A percentile compares a stretch with the other conserved stretches of the same genome.
These are phyloP conservation scores for Drosophila greeni DNA, from an alignment of 2,888 invertebrate genomes.

Conservation along the genomic window DNA sequence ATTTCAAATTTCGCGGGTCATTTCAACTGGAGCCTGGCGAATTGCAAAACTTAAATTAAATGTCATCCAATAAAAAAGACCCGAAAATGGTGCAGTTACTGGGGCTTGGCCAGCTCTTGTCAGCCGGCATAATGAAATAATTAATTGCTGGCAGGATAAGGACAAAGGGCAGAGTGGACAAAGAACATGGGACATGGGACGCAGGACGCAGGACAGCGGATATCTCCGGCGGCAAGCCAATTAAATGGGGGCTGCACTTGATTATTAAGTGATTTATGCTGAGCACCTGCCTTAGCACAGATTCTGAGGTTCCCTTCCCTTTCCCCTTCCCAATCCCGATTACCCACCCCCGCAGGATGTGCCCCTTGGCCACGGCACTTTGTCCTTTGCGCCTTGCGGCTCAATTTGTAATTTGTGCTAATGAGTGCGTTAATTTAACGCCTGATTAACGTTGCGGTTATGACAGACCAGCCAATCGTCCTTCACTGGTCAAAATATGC, in stretches of 20 bases:
- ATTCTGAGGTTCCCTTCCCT: not conserved
- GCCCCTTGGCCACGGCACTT: constrained; percentile 30
- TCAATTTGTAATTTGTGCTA: constrained; percentile 70
- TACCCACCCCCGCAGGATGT: not conserved
- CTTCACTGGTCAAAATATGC: constrained; percentile 4
- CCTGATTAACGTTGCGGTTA: constrained; percentile 66
- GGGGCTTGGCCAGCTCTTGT: constrained; percentile 45
- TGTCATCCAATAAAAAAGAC: constrained; percentile 42
- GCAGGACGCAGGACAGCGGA: constrained; percentile 14
- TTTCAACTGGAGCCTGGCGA: constrained; percentile 61
- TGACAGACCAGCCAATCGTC: not conserved
- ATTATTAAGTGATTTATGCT: constrained; percentile 72
- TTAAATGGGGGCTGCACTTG: constrained; percentile 66
- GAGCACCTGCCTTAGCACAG: constrained; percentile 63
- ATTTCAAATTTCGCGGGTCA: constrained; percentile 32
- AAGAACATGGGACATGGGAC: constrained; percentile 10
- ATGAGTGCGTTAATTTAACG: constrained; percentile 72
- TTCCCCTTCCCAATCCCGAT: not conserved
- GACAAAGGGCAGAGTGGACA: constrained; percentile 22
- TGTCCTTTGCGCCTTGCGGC: constrained; percentile 45
- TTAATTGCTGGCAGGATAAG: constrained; percentile 51
- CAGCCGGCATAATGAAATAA: constrained; percentile 56
- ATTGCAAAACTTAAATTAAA: constrained; percentile 73
- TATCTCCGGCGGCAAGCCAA: constrained; percentile 48
- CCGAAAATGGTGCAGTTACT: not conserved